Conservation (phyloP, 2,113 vertebrate genomes). For the Plecturocebus donacophilus region DNA sequence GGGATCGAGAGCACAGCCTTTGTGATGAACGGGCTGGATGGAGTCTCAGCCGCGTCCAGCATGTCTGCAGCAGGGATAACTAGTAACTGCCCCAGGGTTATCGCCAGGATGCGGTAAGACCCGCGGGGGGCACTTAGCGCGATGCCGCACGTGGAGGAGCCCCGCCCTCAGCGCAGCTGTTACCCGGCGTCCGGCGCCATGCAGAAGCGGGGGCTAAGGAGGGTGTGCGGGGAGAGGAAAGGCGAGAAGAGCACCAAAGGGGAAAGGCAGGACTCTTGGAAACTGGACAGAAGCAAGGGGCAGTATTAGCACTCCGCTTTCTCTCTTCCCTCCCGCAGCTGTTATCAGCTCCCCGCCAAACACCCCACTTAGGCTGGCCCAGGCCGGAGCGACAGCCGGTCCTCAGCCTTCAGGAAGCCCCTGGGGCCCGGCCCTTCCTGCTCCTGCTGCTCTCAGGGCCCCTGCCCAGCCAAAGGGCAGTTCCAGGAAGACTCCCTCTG, state of each 20-base stretch:
- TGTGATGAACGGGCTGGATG: not conserved
- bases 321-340: not conserved
- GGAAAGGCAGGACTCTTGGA: not conserved
- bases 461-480: not conserved
- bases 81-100: not conserved
- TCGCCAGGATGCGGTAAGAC: not conserved
- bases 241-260: not conserved
- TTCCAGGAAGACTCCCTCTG: fast-evolving
- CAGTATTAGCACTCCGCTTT: not conserved
- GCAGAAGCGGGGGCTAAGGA: not conserved
- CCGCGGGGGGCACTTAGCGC: not conserved
- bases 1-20: not conserved
- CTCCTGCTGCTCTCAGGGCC: not conserved
- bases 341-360: too few species aligned
- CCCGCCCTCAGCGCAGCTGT: not conserved
- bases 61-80: too few species aligned
- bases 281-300: not conserved
- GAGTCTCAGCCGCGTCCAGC: not conserved
- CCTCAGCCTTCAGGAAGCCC: not conserved
- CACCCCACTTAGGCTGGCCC: not conserved
- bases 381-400: not conserved
- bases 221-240: not conserved
- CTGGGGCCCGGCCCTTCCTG: fast-evolving
- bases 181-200: not conserved
- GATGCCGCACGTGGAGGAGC: not conserved